Evolutionary conservation across 2,797 vertebrate species (phyloP), one percentile per base, ranked within the genome.

Genomic region (Neosalanx taihuensis): DNA sequence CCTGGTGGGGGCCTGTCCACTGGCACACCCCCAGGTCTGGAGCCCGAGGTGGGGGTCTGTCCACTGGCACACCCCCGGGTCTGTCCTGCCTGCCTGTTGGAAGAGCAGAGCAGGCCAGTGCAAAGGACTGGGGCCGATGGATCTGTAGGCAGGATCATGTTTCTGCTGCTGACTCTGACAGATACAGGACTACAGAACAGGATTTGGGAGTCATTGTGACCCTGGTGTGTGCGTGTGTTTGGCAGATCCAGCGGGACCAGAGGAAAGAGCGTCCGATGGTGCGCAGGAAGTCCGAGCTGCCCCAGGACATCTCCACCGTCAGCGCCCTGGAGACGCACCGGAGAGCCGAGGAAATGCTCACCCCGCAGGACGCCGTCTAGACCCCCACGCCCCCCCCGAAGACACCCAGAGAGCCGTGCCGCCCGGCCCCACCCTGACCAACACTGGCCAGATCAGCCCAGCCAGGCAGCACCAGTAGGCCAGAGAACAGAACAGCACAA

Each of bases 201-300:
- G 33, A 35, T 51, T 15, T 18, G 51, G 3, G 51, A n/a, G 51
- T 56, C 6, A 5, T 56, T n/a, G 18, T 56, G 51, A 17, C 15
- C 51, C 15, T 51, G 49, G 18, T n/a, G 15, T 53, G 51, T 51
- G 49, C 2, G 49, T n/a, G 51, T 5, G 51, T 56, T 17, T 56
- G 3, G 17, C 86, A 98, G 96, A 86, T 93, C 82, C 93, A 87
- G 79, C 96, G 92, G 87, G 95, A 97, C 69, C 93, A 90, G 86
- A 94, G 95, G 79, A 94, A 93, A 85, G 96, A 98, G 85, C 94
- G 96, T 72, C 93, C 95, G 10, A 78, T 97, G 73, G 91, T 95
- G 90, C 92, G 96, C 82, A 96, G 96, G 91, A 99, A 99, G 92
- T 97, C 98, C 0, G 98, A 99, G 90, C 94, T 97, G 86, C 96